A percentile compares a stretch with the other conserved stretches of the same genome.
phyloP scores from a whole-genome alignment of 2,888 invertebrate species.

The Callosobruchus maculatus region DNA sequence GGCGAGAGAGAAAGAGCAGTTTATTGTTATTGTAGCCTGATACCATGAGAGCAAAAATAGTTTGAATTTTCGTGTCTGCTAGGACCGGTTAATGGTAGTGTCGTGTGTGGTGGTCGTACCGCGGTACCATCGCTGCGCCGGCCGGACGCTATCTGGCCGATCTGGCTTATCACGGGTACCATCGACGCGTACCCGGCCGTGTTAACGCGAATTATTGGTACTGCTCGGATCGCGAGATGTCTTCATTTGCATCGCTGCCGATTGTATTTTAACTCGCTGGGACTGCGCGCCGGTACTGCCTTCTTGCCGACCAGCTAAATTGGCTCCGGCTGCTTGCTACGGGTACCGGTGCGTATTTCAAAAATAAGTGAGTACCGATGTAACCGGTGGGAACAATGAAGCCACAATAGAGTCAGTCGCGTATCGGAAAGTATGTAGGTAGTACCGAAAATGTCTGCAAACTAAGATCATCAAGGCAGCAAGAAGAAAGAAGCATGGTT shows the following conservation, averaged over 20 bases:
- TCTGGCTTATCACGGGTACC: constrained; percentile 19
- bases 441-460: too few species aligned
- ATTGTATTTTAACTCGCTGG: background rate
- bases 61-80: constrained; percentile 33
- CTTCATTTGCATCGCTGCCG: background rate
- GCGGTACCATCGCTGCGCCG: constrained; percentile 4
- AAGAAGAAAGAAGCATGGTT: too few species aligned
- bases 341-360: background rate
- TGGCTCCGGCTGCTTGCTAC: background rate
- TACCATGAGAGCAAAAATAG: background rate
- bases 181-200: constrained; percentile 19
- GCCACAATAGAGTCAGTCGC: background rate
- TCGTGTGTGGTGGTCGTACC: constrained; percentile 36
- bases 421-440: background rate
- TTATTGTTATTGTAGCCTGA: constrained; percentile 23
- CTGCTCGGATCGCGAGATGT: constrained; percentile 2
- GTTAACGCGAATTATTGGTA: constrained; percentile 21
- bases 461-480: too few species aligned
- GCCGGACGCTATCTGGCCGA: constrained; percentile 18
- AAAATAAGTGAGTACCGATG: background rate
- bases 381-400: background rate
- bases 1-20: constrained; percentile 8
- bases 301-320: background rate
- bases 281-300: background rate
- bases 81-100: constrained; percentile 30